These are phyloP conservation scores for Augochlora pura DNA, from an alignment of 1,140 invertebrate genomes.

Conservation along the genomic window DNA sequence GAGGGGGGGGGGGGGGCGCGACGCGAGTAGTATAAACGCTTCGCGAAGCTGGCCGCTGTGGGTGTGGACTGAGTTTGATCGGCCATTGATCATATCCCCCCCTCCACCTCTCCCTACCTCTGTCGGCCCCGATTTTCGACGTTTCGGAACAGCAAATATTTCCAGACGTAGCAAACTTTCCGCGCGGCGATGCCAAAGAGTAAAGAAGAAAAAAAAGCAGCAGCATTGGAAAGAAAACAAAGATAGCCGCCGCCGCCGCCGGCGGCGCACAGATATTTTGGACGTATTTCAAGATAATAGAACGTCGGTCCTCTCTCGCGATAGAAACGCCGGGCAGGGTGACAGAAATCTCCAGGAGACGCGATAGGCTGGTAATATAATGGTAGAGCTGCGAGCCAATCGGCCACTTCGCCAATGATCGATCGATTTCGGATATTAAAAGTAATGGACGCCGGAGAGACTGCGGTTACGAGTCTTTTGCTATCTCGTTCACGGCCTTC, in stretches of 20 bases:
- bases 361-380: constrained; percentile 28
- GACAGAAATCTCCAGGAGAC: constrained; percentile 14
- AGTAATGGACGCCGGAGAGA: constrained; percentile 44
- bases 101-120: background rate
- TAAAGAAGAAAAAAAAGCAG: background rate
- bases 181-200: background rate
- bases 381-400: constrained; percentile 11
- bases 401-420: constrained; percentile 44
- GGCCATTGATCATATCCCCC: background rate
- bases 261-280: background rate
- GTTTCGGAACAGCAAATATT: background rate
- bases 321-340: background rate
- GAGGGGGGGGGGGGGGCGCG: no score
- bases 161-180: background rate
- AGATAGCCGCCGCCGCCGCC: background rate
- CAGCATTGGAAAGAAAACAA: background rate
- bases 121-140: background rate
- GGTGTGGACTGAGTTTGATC: background rate
- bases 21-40: background rate
- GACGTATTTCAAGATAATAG: constrained; percentile 1
- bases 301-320: no score
- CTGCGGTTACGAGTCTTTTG: no score
- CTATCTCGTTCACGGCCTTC: no score
- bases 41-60: background rate
- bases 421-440: constrained; percentile 58